A percentile compares a stretch with the other conserved stretches of the same genome.
Conservation (phyloP, 2,888 invertebrate species). For the Stenichneumon culpator region DNA sequence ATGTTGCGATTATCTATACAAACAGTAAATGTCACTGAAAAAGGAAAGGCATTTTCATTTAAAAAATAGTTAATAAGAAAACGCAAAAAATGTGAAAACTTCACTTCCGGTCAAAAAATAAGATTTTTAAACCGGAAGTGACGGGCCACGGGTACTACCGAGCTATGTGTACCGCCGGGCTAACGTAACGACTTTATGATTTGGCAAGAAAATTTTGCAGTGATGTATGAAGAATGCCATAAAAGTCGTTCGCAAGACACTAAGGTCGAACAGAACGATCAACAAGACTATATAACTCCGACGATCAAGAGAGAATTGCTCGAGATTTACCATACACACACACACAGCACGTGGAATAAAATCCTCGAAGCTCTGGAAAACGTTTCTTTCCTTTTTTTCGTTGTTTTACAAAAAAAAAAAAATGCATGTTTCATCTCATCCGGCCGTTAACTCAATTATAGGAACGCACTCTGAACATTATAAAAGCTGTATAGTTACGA, state of each 20-base stretch:
- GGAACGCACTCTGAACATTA: slow-evolving; percentile 4
- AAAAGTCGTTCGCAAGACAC: slow-evolving; percentile 30
- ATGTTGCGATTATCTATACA: too few relatives aligned
- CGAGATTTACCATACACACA: slow-evolving; percentile 8
- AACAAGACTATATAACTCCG: slow-evolving; percentile 24
- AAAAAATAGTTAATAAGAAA: too few relatives aligned
- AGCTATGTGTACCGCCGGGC: too few relatives aligned
- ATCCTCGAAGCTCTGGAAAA: not conserved
- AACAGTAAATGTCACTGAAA: too few relatives aligned
- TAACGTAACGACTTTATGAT: too few relatives aligned
- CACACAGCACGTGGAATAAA: slow-evolving; percentile 8
- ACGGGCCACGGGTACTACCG: not conserved
- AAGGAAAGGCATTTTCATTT: too few relatives aligned
- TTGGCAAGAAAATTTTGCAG: slow-evolving; percentile 25
- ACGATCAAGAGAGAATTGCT: slow-evolving; percentile 38
- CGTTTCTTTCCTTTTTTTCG: not conserved
- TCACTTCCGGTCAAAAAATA: too few relatives aligned
- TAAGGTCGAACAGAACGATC: slow-evolving; percentile 33
- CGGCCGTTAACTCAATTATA: slow-evolving; percentile 28
- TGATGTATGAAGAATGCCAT: not conserved
- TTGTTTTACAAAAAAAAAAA: not conserved
- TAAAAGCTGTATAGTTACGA: slow-evolving; percentile 8
- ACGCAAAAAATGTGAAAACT: too few relatives aligned
- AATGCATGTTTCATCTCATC: not conserved
- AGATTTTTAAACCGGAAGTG: too few relatives aligned